Evolutionary conservation across 2,888 invertebrate species (phyloP).

Genomic region (Brachyptera putata): DNA sequence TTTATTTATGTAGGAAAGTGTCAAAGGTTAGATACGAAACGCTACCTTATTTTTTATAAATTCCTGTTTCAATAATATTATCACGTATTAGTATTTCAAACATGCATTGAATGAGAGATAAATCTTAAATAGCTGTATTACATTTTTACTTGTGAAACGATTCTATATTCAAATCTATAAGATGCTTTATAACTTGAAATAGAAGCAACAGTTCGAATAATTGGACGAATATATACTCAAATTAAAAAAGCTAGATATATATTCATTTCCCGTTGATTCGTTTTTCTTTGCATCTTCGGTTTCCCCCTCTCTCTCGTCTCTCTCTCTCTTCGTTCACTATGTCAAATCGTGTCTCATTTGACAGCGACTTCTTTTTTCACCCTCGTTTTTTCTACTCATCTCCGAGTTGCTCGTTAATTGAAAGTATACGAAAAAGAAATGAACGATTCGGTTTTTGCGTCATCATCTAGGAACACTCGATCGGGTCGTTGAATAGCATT

Average conservation of each 20-base stretch:
- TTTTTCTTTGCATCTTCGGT: not conserved
- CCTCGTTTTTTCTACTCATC: conserved; percentile 7
- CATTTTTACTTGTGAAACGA: too few species aligned
- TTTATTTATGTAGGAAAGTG: not conserved
- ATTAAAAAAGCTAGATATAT: conserved; percentile 5
- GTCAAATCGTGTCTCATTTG: conserved; percentile 27
- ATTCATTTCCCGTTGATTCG: not conserved
- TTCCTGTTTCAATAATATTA: too few species aligned
- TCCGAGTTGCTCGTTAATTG: conserved; percentile 3
- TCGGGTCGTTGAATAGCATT: too few species aligned
- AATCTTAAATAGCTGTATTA: too few species aligned
- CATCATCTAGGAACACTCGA: too few species aligned
- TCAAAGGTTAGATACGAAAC: not conserved
- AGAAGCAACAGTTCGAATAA: conserved; percentile 26
- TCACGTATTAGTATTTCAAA: too few species aligned
- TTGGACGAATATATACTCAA: conserved; percentile 8
- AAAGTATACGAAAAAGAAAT: not conserved
- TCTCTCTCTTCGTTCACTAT: not conserved
- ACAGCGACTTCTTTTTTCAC: conserved; percentile 17
- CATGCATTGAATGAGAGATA: too few species aligned
- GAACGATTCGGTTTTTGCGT: too few species aligned
- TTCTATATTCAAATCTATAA: too few species aligned
- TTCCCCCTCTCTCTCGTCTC: not conserved
- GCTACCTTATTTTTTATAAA: too few species aligned
- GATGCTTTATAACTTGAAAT: not conserved